Base-by-base conservation (phyloP, 2,797 vertebrate species). In the Myioborus melanocephalus region DNA sequence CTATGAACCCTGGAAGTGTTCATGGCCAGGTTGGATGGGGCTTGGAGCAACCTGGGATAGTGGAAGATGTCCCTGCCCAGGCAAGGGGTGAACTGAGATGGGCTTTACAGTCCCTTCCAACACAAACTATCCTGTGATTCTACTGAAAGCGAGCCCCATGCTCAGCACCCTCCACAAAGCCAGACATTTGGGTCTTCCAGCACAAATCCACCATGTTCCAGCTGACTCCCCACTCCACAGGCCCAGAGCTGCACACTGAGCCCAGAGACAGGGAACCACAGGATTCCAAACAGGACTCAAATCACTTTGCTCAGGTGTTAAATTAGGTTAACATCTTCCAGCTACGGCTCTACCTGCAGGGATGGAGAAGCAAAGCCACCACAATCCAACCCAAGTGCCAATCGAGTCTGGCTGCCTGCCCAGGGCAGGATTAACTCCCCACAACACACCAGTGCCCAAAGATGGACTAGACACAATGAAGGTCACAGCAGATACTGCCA, bases 401-500 rank as follows among this genome's bases (percentile, higher is more conserved):
- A 70, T 7, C 0, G 0, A 61, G n/a, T 16, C 44, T 2, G 5
- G 18, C 34, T 34, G 64, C 18, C 83, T 82, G 63, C 46, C 39
- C 47, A 34, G 43, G 55, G 43, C 59, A 69, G 64, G 39, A 71
- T 71, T 89, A 49, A 49, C 41, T 20, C 14, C 47, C 35, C 21
- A 10, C 0, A 1, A 32, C 32, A 78, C 7, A 11, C 35, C 0
- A 0, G 0, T 0, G 3, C 46, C n/a, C 24, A 14, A 5, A 65
- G n/a, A 50, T 15, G 41, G 35, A 30, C 49, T 4, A 2, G 1
- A 39, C 12, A 14, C 9, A 44, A 57, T 1, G 21, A 49, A 90
- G 53, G 52, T 32, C n/a, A 39, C 3, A 9, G 87, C 35, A 88
- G 57, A 32, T 12, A 6, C 65, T 81, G 72, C 41, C 52, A n/a